Conservation (phyloP, 1,140 invertebrate species). For the Euura lappo region DNA sequence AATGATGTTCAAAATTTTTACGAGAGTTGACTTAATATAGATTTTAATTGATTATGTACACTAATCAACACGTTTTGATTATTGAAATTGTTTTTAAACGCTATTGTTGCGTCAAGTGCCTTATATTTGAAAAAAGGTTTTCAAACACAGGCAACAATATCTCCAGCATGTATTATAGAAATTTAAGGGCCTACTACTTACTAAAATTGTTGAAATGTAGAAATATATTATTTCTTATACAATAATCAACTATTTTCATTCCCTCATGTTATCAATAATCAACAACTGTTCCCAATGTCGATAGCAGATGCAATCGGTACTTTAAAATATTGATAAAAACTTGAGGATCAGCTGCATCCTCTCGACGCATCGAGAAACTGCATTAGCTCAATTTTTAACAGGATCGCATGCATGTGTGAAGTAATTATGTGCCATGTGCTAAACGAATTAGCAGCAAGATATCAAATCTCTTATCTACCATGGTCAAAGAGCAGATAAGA, state of each 20-base stretch:
- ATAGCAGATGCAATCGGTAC: too few relatives aligned
- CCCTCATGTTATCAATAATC: not conserved
- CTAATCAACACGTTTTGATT: not conserved
- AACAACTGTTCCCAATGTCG: too few relatives aligned
- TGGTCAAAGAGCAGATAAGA: too few relatives aligned
- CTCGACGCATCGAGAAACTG: not conserved
- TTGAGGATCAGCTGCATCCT: not conserved
- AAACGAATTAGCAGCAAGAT: not conserved
- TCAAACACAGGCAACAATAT: not conserved
- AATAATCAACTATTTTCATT: not conserved
- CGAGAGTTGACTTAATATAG: not conserved
- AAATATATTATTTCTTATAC: not conserved
- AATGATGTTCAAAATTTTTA: not conserved
- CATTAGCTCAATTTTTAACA: not conserved
- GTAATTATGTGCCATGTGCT: not conserved
- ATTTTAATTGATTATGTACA: not conserved
- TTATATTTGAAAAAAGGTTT: not conserved
- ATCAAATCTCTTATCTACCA: too few relatives aligned
- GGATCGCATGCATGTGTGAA: not conserved
- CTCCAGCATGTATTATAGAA: not conserved
- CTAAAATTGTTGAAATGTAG: not conserved
- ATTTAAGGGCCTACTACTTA: not conserved
- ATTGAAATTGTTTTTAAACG: not conserved
- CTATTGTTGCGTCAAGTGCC: not conserved
- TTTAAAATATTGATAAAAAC: too few relatives aligned